Conservation (phyloP, 2,888 invertebrate species). For the Lysandra coridon region DNA sequence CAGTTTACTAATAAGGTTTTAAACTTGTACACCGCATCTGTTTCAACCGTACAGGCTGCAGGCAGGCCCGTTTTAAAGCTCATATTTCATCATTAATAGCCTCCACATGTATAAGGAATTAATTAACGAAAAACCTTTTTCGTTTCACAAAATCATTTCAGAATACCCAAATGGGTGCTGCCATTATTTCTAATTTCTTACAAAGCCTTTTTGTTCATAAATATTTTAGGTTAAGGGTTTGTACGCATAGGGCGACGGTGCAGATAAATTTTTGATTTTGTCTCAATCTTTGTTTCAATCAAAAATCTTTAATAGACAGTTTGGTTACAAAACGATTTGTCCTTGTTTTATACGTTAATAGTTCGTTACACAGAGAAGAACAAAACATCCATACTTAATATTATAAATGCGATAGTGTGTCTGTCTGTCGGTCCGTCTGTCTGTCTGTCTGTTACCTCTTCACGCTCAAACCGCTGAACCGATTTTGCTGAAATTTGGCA, state of each 20-base stretch:
- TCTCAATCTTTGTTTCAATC: background rate
- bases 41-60: background rate
- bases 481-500: too few species aligned
- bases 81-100: constrained; percentile 17
- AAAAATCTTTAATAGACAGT: background rate
- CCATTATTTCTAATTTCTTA: constrained; percentile 29
- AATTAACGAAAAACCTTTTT: constrained; percentile 22
- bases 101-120: constrained; percentile 13
- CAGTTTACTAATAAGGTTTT: background rate
- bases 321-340: background rate
- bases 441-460: too few species aligned
- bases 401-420: too few species aligned
- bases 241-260: background rate
- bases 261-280: background rate
- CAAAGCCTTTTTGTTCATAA: constrained; percentile 29
- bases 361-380: too few species aligned
- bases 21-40: background rate
- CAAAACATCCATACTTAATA: too few species aligned
- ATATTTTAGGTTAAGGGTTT: constrained; percentile 24
- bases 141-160: constrained; percentile 20
- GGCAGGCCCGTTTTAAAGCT: background rate
- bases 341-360: background rate
- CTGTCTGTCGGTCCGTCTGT: too few species aligned
- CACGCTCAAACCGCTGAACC: too few species aligned
- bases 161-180: constrained; percentile 25